Evolutionary conservation across 1,140 invertebrate species (phyloP), one percentile per base, ranked within the genome.

Genomic region (Lutraria rhynchaena): DNA sequence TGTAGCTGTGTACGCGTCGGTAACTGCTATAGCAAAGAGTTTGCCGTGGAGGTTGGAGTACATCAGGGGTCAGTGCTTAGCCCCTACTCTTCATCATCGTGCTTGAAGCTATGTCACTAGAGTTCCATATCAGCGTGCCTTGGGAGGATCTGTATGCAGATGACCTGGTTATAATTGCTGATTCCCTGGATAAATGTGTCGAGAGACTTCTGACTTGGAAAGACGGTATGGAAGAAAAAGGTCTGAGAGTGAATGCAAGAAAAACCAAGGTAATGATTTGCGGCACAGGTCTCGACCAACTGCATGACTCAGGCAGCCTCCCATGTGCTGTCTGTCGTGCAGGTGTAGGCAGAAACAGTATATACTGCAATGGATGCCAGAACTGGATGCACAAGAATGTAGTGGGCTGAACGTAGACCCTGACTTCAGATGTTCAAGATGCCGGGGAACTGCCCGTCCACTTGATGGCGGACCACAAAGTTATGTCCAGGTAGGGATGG

Each of bases 51-150:
- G 57, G 69, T 73, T 17, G 69, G 46, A 9, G 70, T 74, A 11
- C 49, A 76, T 49, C 73, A 76, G 44, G 57, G 58, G 31, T 76
- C 73, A 24, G 57, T 61, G 13, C 58, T 76, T 27, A 76, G 33
- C 41, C 57, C 53, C 70, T 74, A n/a, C 49, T 74, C 22, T 74
- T 74, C 51, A 49, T 49, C 49, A 29, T 71, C 19, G 69, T 71
- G 31, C 17, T 71, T 15, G 69, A 71, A 22, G 69, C 44, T 33
- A 33, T 67, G 33, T 67, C 61, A 27, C 19, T 15, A 11, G 61
- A 67, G 44, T 41, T 67, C 27, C 33, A 35, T 5, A 22, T 58
- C 51, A 27, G 73, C 19, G 15, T 61, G 4, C 58, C 57, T 33
- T 76, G 57, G 58, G 73, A 63, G 24, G 7, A 61, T 35, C 73